Conservation (phyloP, 2,113 vertebrate species). For the Psophia crepitans region DNA sequence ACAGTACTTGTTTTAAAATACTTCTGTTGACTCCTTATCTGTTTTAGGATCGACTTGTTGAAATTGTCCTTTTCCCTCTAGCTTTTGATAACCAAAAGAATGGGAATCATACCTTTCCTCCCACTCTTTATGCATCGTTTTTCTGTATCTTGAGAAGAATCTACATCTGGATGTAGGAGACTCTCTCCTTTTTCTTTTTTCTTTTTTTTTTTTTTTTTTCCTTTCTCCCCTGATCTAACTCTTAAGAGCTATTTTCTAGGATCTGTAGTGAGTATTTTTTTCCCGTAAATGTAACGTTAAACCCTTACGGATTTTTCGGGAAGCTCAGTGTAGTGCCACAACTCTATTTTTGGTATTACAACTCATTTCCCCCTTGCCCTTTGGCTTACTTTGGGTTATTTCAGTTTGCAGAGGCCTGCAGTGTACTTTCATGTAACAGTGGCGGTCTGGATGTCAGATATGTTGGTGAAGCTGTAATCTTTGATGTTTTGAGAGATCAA, state of each 20-base stretch:
- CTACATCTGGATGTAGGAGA: not conserved
- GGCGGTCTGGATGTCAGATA: not conserved
- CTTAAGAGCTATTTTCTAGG: not conserved
- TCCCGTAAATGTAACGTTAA: not conserved
- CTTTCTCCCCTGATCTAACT: not conserved
- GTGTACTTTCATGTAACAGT: not conserved
- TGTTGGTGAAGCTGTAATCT: not conserved
- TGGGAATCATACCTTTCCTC: not conserved
- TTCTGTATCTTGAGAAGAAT: not conserved
- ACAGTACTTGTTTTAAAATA: not conserved
- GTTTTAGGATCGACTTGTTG: not conserved
- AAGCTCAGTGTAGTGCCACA: not conserved
- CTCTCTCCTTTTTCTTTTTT: no score
- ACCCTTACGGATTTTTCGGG: not conserved
- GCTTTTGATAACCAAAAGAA: not conserved
- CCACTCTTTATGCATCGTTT: not conserved
- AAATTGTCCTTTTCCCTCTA: not conserved
- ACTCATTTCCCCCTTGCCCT: not conserved
- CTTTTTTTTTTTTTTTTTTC: no score
- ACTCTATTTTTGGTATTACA: not conserved
- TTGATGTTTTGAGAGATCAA: not conserved
- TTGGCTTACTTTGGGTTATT: not conserved
- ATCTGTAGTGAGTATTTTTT: not conserved
- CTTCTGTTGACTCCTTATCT: not conserved
- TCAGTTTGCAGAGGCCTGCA: not conserved